phyloP scores from a whole-genome alignment of 37 sponge, comb jelly and placozoan genomes.

The Agelas oroides region DNA sequence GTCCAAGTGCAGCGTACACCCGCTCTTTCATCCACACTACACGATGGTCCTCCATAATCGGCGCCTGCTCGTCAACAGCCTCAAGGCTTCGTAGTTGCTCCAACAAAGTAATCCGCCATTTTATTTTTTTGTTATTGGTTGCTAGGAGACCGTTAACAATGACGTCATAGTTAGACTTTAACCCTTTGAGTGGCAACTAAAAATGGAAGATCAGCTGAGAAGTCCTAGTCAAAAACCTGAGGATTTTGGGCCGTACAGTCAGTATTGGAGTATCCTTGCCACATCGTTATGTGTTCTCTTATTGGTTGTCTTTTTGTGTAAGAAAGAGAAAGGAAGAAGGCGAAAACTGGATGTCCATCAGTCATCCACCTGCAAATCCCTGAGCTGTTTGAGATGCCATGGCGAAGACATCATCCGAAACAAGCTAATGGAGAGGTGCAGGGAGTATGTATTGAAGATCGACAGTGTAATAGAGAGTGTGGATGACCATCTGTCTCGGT shows the following conservation, averaged over 20 bases:
- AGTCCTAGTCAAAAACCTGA: no score
- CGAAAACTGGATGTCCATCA: neutral
- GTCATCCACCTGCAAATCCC: neutral
- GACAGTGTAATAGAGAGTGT: neutral
- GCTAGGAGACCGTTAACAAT: neutral
- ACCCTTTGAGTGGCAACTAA: no score
- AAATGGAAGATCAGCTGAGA: no score
- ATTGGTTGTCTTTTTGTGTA: neutral
- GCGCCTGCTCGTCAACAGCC: neutral
- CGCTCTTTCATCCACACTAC: conserved; percentile 89
- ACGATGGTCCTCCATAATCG: conserved; percentile 82
- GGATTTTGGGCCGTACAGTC: no score
- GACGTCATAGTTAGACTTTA: neutral
- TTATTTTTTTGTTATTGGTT: conserved; percentile 4
- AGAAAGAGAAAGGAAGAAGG: neutral
- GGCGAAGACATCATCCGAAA: neutral
- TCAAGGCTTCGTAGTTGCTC: neutral
- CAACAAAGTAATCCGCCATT: conserved; percentile 2
- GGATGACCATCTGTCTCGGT: neutral
- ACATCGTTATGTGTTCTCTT: neutral
- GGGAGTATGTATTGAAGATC: neutral
- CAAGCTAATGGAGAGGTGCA: neutral
- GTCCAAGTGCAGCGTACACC: conserved; percentile 70
- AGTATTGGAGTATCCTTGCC: neutral
- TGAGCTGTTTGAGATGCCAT: conserved; percentile 7